phyloP scores from a whole-genome alignment of 2,113 vertebrate genomes.

The Halcyon malimbica region DNA sequence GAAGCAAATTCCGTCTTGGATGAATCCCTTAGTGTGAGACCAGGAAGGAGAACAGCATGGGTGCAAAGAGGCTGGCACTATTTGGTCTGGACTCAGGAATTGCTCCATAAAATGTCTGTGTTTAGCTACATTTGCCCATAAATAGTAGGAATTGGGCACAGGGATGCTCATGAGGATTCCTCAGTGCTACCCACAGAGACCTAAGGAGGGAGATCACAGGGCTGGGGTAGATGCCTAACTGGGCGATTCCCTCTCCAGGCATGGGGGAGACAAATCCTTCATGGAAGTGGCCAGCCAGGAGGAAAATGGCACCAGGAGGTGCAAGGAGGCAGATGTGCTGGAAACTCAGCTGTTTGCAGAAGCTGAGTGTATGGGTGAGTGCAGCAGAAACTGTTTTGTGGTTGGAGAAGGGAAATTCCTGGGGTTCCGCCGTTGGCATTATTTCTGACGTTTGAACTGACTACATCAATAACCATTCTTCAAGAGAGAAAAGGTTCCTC shows the following conservation, averaged over 20 bases:
- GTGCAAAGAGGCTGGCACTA: not conserved
- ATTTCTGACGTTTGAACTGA: not conserved
- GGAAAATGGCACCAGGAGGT: not conserved
- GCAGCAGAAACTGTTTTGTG: not conserved
- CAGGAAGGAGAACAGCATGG: not conserved
- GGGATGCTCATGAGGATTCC: not conserved
- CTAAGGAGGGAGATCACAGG: not conserved
- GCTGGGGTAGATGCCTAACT: not conserved
- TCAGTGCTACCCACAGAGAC: not conserved
- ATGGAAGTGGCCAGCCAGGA: not conserved
- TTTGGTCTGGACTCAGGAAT: not conserved
- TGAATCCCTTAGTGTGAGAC: not conserved
- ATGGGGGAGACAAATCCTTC: not conserved
- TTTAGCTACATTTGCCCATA: not conserved
- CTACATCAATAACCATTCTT: not conserved
- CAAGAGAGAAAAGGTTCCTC: not conserved
- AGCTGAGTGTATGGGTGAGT: not conserved
- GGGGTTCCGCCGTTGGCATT: not conserved
- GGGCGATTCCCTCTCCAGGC: not conserved
- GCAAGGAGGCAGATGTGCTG: rapidly evolving
- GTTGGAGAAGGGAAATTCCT: not conserved
- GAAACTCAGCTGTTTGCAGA: not conserved
- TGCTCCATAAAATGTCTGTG: not conserved
- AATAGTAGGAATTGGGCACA: rapidly evolving
- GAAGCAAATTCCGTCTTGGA: not conserved